These are phyloP conservation scores for Calyptomena viridis DNA, from an alignment of 2,113 vertebrate genomes.

Conservation along the genomic window DNA sequence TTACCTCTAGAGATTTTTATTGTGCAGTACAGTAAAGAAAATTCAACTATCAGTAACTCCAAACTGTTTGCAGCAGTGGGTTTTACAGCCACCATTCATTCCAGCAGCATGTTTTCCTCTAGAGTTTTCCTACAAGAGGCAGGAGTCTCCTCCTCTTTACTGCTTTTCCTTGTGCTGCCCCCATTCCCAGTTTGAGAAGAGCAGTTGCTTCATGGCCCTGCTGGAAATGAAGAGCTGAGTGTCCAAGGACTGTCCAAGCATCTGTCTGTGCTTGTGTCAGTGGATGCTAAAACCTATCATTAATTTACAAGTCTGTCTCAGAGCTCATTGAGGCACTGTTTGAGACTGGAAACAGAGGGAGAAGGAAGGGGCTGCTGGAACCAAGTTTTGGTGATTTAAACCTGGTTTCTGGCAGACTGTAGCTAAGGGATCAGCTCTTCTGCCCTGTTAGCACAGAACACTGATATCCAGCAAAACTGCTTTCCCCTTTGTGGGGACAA, in stretches of 20 bases:
- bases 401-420: background rate
- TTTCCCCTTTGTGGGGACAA: background rate
- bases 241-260: background rate
- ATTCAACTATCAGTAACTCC: background rate
- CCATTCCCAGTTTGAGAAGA: rapidly evolving
- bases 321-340: background rate
- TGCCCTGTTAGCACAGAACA: background rate
- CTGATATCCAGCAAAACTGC: background rate
- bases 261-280: background rate
- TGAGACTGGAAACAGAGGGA: background rate
- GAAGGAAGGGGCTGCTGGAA: background rate
- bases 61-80: background rate
- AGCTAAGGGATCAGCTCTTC: background rate
- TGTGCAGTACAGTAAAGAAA: background rate
- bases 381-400: background rate
- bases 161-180: background rate
- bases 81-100: background rate
- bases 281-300: background rate
- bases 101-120: background rate
- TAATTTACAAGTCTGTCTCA: background rate
- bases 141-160: background rate
- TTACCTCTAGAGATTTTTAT: background rate
- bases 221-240: background rate
- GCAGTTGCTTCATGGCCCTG: background rate
- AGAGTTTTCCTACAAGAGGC: background rate